phyloP scores from a whole-genome alignment of 1,140 invertebrate genomes.

The Grapholita molesta region DNA sequence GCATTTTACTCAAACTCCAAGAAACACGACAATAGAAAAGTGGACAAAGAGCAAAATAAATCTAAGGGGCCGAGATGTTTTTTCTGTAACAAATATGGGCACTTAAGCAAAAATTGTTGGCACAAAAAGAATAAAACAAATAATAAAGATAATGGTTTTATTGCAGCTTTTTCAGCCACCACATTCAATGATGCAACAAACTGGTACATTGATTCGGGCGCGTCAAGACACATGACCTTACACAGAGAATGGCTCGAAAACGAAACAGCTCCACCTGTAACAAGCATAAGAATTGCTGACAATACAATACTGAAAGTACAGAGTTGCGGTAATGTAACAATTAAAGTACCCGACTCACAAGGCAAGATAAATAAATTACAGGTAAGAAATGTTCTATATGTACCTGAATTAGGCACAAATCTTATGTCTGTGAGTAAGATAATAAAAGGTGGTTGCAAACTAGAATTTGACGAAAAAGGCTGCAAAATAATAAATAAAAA shows the following conservation, averaged over 20 bases:
- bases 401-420: conserved; percentile 34
- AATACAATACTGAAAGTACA: conserved; percentile 29
- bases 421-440: conserved; percentile 38
- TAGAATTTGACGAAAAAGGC: conserved; percentile 32
- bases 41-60: conserved; percentile 19
- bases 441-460: conserved; percentile 36
- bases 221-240: conserved; percentile 37
- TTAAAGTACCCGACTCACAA: conserved; percentile 22
- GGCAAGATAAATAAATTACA: conserved; percentile 28
- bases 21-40: conserved; percentile 22
- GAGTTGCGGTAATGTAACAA: conserved; percentile 29
- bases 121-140: conserved; percentile 28
- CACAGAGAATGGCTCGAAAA: conserved; percentile 28
- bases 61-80: conserved; percentile 30
- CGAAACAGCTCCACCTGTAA: conserved; percentile 23
- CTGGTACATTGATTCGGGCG: conserved; percentile 36
- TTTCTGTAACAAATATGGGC: conserved; percentile 41
- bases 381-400: conserved; percentile 37
- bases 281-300: conserved; percentile 30
- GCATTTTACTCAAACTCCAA: conserved; percentile 30
- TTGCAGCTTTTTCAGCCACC: conserved; percentile 33
- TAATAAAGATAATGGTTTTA: conserved; percentile 27
- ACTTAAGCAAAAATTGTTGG: conserved; percentile 36
- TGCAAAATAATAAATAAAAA: conserved; percentile 36
- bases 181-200: conserved; percentile 17